A percentile compares a stretch with the other conserved stretches of the same genome.
phyloP scores from a whole-genome alignment of 2,888 invertebrate species.

The Hirtodrosophila trivittata region DNA sequence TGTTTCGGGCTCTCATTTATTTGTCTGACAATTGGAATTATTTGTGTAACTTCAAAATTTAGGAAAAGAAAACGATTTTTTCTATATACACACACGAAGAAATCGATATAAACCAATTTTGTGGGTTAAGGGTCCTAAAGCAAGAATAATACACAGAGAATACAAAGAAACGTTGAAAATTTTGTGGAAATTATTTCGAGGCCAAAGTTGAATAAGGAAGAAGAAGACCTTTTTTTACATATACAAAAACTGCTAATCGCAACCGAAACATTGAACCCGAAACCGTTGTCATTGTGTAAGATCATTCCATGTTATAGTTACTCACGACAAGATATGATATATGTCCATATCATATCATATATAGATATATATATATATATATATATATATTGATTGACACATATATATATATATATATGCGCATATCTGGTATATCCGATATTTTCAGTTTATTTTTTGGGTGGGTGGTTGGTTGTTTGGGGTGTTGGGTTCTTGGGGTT shows the following conservation, averaged over 20 bases:
- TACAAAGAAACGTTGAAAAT: conserved; percentile 46
- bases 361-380: conserved; percentile 1
- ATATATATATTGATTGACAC: neutral
- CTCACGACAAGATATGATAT: no score
- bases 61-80: conserved; percentile 37
- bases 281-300: conserved; percentile 21
- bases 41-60: conserved; percentile 47
- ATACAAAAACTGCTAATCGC: conserved; percentile 45
- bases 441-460: no score
- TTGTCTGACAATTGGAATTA: conserved; percentile 38
- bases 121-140: neutral
- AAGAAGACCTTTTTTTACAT: conserved; percentile 20
- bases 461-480: no score
- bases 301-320: no score
- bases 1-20: conserved; percentile 67
- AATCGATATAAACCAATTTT: conserved; percentile 45
- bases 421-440: neutral
- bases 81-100: conserved; percentile 23
- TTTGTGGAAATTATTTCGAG: conserved; percentile 28
- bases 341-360: neutral
- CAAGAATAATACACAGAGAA: conserved; percentile 13
- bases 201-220: conserved; percentile 18
- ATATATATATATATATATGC: neutral
- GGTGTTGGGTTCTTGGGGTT: no score
- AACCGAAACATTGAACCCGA: conserved; percentile 57